Evolutionary conservation across 1,140 invertebrate species (phyloP).

Genomic region (Metaphire vulgaris): DNA sequence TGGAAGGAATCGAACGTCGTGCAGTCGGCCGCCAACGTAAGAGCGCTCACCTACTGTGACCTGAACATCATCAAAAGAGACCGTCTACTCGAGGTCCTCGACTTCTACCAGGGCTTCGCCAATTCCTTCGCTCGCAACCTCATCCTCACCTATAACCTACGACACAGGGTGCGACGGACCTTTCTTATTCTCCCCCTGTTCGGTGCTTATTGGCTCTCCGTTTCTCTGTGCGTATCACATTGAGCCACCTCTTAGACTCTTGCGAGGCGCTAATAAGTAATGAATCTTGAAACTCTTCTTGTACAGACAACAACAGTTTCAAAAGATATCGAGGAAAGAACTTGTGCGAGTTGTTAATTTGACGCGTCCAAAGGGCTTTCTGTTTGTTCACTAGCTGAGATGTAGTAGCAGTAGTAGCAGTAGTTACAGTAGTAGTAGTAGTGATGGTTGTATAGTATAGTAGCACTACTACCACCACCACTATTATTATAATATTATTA

Average conservation of each 20-base stretch:
- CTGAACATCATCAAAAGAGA: conserved; percentile 93
- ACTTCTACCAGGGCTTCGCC: conserved; percentile 99
- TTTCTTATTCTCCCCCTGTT: too few species aligned
- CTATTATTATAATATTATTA: too few species aligned
- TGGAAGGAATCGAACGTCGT: conserved; percentile 95
- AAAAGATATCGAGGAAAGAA: neutral
- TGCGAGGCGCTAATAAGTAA: neutral
- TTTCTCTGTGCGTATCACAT: too few species aligned
- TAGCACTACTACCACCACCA: too few species aligned
- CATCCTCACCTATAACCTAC: conserved; percentile 93
- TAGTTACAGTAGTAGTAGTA: too few species aligned
- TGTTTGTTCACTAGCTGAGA: too few species aligned
- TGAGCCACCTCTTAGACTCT: neutral
- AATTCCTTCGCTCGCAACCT: conserved; percentile 98
- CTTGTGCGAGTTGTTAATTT: neutral
- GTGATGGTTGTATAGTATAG: too few species aligned
- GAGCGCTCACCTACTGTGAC: conserved; percentile 98
- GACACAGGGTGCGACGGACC: conserved; percentile 85
- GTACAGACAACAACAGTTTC: neutral
- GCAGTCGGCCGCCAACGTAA: conserved; percentile 96
- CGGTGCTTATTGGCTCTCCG: too few species aligned
- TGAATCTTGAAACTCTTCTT: neutral
- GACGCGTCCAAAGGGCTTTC: too few species aligned
- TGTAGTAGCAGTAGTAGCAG: too few species aligned
- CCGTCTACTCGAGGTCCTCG: conserved; percentile 83